phyloP scores from a whole-genome alignment of 2,113 vertebrate species.

The Nothoprocta perdicaria region DNA sequence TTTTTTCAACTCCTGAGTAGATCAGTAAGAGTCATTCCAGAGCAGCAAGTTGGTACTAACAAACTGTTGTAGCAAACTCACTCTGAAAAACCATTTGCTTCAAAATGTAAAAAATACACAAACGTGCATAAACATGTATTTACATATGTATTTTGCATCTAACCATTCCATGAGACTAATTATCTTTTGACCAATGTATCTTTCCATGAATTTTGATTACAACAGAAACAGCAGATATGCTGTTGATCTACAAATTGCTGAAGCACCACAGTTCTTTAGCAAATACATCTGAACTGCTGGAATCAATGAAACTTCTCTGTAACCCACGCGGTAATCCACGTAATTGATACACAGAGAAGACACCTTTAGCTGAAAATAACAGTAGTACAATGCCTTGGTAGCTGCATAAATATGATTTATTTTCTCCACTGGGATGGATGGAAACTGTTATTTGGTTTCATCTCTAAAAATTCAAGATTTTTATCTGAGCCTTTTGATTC shows the following conservation, averaged over 20 bases:
- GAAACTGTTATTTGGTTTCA: background rate
- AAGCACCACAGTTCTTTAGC: background rate
- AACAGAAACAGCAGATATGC: background rate
- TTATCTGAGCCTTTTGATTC: conserved; percentile 10
- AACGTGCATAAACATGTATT: too few species aligned
- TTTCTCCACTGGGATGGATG: background rate
- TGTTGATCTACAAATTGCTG: background rate
- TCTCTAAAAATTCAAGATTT: background rate
- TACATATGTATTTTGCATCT: background rate
- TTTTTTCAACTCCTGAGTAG: background rate
- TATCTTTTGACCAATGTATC: background rate
- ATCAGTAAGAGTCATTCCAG: conserved; percentile 9
- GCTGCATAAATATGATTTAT: background rate
- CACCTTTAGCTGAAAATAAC: background rate
- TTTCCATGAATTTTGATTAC: background rate
- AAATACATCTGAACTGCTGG: background rate
- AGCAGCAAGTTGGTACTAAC: conserved; percentile 27
- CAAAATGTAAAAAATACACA: background rate
- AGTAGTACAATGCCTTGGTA: background rate
- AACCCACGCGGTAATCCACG: background rate
- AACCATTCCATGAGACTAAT: background rate
- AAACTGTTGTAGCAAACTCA: background rate
- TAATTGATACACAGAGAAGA: background rate
- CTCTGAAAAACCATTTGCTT: background rate
- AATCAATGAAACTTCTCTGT: background rate